Conservation (phyloP, 1,140 invertebrate genomes). For the Pseudomyrmex flavicornis region DNA sequence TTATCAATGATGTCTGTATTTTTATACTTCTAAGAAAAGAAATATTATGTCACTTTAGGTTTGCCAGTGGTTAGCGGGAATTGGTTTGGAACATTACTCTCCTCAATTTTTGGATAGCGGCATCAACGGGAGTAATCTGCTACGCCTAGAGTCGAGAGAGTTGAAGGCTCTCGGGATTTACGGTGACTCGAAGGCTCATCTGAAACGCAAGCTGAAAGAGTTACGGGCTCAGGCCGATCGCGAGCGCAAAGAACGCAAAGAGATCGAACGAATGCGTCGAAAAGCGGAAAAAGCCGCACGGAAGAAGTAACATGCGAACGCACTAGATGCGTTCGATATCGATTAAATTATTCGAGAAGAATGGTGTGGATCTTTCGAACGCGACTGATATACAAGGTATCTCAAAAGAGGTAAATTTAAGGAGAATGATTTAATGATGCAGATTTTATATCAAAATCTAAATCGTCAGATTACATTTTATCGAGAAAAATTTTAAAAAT, state of each 20-base stretch:
- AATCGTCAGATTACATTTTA: neutral
- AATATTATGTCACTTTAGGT: conserved; percentile 86
- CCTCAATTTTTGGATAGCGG: conserved; percentile 93
- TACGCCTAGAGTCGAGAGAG: conserved; percentile 94
- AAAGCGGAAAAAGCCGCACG: conserved; percentile 93
- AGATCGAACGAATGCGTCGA: conserved; percentile 90
- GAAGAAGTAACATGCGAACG: conserved; percentile 84
- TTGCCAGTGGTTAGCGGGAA: conserved; percentile 94
- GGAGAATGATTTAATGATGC: neutral
- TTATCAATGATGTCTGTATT: neutral
- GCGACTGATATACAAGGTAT: conserved; percentile 35
- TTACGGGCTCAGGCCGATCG: conserved; percentile 92
- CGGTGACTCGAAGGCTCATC: conserved; percentile 91
- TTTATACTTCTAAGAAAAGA: conserved; percentile 2
- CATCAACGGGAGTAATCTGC: conserved; percentile 92
- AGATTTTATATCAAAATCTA: neutral
- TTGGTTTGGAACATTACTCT: conserved; percentile 93
- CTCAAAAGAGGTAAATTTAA: conserved; percentile 37
- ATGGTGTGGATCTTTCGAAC: conserved; percentile 10
- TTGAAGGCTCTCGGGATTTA: conserved; percentile 94
- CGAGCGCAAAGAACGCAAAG: conserved; percentile 92
- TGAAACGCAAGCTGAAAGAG: conserved; percentile 96
- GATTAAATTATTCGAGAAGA: conserved; percentile 14
- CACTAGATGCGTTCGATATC: conserved; percentile 30
- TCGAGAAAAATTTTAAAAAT: neutral